These are phyloP conservation scores for Pteropus rufus DNA, from an alignment of 2,797 vertebrate species.

Conservation along the genomic window DNA sequence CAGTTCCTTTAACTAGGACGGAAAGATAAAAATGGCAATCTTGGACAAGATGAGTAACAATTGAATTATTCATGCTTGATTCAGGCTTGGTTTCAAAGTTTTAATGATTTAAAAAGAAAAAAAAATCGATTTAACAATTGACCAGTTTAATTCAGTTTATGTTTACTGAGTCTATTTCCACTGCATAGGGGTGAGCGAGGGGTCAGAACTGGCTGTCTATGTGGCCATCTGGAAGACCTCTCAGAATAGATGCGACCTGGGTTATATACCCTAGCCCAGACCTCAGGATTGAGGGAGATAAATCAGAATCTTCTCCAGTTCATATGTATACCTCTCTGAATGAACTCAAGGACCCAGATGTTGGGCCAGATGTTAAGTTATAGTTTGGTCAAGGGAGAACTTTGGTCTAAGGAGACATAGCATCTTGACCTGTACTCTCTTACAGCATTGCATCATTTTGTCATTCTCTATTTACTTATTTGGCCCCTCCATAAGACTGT, in stretches of 20 bases:
- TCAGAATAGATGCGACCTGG: neutral
- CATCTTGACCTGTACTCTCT: neutral
- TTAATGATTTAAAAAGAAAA: slow-evolving; percentile 46
- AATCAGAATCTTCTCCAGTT: neutral
- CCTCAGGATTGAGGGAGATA: neutral
- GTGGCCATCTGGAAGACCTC: neutral
- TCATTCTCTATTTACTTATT: neutral
- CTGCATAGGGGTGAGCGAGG: neutral
- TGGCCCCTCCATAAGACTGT: neutral
- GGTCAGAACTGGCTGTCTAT: neutral
- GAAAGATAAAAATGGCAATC: slow-evolving; percentile 48
- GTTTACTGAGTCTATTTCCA: slow-evolving; percentile 40
- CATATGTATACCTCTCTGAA: neutral
- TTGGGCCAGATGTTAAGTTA: neutral
- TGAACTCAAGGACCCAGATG: neutral
- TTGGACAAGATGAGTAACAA: slow-evolving; percentile 39
- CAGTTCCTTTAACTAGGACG: neutral
- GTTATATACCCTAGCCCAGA: neutral
- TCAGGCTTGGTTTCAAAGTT: slow-evolving; percentile 58
- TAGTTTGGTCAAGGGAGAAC: neutral
- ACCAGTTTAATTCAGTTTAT: slow-evolving; percentile 16
- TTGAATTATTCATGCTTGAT: slow-evolving; percentile 45
- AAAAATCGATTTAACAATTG: slow-evolving; percentile 4
- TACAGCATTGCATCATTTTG: neutral
- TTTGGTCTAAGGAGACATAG: neutral